phyloP scores from a whole-genome alignment of 2,888 invertebrate genomes.

The Nysson spinosus region DNA sequence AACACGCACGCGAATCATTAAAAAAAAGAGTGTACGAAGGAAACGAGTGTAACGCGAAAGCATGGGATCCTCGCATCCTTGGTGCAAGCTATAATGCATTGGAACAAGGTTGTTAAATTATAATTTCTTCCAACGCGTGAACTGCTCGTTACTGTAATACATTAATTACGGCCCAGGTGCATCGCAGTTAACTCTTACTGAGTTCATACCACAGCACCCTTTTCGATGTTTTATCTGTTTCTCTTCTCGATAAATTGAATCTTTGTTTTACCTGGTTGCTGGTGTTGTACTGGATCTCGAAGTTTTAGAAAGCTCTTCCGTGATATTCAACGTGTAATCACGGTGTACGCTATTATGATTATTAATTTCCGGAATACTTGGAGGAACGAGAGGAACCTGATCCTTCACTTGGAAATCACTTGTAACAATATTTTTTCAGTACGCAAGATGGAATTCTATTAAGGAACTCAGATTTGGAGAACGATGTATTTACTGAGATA shows the following conservation, averaged over 20 bases:
- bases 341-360: conserved; percentile 25
- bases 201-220: too few species aligned
- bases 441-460: too few species aligned
- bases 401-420: too few species aligned
- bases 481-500: too few species aligned
- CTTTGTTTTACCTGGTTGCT: conserved; percentile 1
- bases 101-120: conserved; percentile 13
- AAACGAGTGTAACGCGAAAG: neutral
- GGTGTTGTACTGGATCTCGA: conserved; percentile 27
- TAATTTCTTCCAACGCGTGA: conserved; percentile 20
- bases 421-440: too few species aligned
- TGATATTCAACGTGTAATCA: conserved; percentile 39
- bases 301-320: conserved; percentile 23
- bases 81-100: neutral
- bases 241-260: neutral
- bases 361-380: conserved; percentile 37
- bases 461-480: too few species aligned
- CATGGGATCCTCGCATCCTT: too few species aligned
- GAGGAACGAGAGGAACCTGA: conserved; percentile 9
- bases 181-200: neutral
- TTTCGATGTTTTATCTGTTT: too few species aligned
- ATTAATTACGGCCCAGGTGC: conserved; percentile 25
- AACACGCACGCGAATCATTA: neutral
- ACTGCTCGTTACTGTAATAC: conserved; percentile 29
- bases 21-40: neutral